Conservation (phyloP, 2,797 vertebrate genomes). For the Podarcis lilfordi region DNA sequence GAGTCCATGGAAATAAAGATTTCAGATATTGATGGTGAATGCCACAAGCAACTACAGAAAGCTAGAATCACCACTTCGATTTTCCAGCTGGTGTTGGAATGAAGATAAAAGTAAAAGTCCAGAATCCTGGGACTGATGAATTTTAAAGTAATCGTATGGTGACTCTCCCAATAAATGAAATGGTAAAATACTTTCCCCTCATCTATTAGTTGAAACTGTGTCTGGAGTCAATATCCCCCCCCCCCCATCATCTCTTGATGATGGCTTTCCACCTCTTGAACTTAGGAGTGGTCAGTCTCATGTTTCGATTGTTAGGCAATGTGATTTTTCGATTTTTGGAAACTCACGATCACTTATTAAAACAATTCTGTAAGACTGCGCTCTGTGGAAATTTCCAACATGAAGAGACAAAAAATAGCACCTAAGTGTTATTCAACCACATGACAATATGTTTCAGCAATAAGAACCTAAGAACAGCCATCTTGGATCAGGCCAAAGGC, state of each 20-base stretch:
- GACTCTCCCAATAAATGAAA: not conserved
- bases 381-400: too few species aligned
- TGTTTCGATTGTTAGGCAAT: too few species aligned
- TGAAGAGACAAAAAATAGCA: not conserved
- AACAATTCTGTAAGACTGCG: too few species aligned
- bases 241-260: too few species aligned
- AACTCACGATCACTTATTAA: too few species aligned
- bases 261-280: too few species aligned
- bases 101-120: not conserved
- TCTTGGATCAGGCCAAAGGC: not conserved
- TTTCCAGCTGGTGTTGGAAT: conserved; percentile 2
- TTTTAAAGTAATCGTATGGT: not conserved
- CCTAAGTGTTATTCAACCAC: not conserved
- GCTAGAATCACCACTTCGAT: conserved; percentile 10
- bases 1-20: conserved; percentile 35
- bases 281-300: too few species aligned
- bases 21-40: conserved; percentile 15
- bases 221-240: too few species aligned
- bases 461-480: not conserved
- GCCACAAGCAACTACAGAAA: conserved; percentile 26
- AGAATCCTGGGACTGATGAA: not conserved
- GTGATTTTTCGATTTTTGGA: too few species aligned
- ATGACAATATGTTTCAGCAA: not conserved
- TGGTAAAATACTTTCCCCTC: not conserved
- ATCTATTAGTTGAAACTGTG: not conserved